These are phyloP conservation scores for Drosophila fuyamai DNA, from an alignment of 1,140 invertebrate genomes.

Conservation along the genomic window DNA sequence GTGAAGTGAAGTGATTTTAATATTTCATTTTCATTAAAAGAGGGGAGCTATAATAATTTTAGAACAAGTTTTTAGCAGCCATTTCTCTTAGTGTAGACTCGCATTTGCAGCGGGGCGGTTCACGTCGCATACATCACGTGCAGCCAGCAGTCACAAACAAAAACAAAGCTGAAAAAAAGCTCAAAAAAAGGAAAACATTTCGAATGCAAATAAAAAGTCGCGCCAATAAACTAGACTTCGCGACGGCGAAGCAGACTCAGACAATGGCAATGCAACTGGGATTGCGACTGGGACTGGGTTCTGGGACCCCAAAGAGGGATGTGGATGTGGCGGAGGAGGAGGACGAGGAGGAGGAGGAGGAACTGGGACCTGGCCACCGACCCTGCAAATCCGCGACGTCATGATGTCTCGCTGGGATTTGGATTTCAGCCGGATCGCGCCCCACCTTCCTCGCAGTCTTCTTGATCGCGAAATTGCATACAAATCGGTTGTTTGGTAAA, in stretches of 20 bases:
- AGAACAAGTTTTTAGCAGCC: neutral
- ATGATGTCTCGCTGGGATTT: constrained; percentile 84
- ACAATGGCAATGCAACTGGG: constrained; percentile 51
- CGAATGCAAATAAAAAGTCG: constrained; percentile 84
- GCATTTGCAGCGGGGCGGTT: constrained; percentile 17
- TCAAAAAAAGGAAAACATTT: constrained; percentile 53
- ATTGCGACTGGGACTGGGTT: neutral
- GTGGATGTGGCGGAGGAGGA: neutral
- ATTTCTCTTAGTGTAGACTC: constrained; percentile 5
- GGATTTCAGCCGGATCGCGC: constrained; percentile 57
- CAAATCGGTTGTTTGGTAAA: constrained; percentile 84
- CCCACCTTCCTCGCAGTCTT: constrained; percentile 7
- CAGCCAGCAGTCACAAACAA: constrained; percentile 39
- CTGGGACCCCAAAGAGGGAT: neutral
- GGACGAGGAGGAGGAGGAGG: constrained; percentile 5
- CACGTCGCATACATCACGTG: constrained; percentile 75
- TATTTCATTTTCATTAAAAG: neutral
- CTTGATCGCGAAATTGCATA: constrained; percentile 78
- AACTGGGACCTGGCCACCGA: constrained; percentile 15
- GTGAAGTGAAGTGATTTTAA: no score
- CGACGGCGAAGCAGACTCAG: constrained; percentile 57
- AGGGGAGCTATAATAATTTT: neutral
- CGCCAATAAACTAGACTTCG: constrained; percentile 84
- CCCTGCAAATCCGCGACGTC: constrained; percentile 71
- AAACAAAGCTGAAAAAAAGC: constrained; percentile 26